Evolutionary conservation across 2,113 vertebrate genomes (phyloP), one percentile per base, ranked within the genome.

Genomic region (Aegypius monachus): DNA sequence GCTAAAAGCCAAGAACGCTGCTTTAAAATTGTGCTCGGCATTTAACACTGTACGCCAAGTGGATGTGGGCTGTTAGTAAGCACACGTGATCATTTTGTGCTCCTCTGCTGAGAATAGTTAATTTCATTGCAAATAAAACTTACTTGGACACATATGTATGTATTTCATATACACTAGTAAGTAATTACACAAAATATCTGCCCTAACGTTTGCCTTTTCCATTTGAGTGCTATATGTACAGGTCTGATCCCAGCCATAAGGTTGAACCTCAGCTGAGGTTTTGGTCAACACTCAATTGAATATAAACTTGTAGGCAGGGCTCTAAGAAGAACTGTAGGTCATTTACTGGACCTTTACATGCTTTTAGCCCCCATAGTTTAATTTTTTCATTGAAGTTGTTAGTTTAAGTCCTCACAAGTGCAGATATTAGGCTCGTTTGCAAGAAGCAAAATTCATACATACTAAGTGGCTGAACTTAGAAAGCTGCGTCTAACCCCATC

Each of bases 1-100:
- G 47, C 88, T 38, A 8, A 16, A n/a, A n/a, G 71, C 29, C 36
- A 53, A 13, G 87, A 45, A 34, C 1, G 48, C n/a, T 0, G 1
- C 75, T 40, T 22, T 45, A 27, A 59, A 12, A 27, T 45, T 34
- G n/a, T 1, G 6, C 29, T 20, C 5, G 1, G 40, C 4, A 3
- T n/a, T 62, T 11, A 38, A 25, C 26, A 1, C 43, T 2, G 0
- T 17, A 2, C 1, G 5, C 27, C 34, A 63, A 23, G n/a, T 38
- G 43, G 32, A 7, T 59, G 78, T 16, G 55, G 45, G 56, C 17
- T n/a, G 48, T 47, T 31, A 10, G 29, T 27, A 40, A 47, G 29
- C 29, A 19, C 14, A 3, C 11, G 1, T 18, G 47, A 29, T 34
- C 3, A 0, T 7, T 55, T 26, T 48, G 29, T 78, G 65, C 63